Base-by-base conservation (phyloP, 2,797 vertebrate species). In the Semaprochilodus insignis region DNA sequence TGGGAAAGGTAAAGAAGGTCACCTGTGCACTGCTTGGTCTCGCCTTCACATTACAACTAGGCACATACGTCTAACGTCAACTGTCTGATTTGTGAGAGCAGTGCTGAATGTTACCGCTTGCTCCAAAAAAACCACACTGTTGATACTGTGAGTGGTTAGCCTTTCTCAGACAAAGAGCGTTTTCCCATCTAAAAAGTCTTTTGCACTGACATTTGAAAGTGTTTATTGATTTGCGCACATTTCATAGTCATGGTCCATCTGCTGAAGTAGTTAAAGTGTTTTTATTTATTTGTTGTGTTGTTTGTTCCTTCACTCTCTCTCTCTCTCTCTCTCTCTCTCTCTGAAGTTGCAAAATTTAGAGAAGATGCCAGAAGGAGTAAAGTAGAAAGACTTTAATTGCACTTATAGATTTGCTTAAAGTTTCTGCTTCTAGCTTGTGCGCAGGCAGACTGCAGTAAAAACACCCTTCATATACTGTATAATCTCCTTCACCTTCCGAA, bases 1-100 rank as follows among this genome's bases (percentile, higher is more conserved):
- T 75, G 80, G 65, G 74, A 85, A 78, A 83, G 78, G 72, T 83
- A 89, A 87, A 31, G 14, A 73, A 44, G 31, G 55, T 81, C 76
- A 82, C 74, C 69, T 74, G 74, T 65, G 52, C 60, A 69, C 48
- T 10, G 7, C 73, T 76, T 80, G 73, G 85, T 27, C 74, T 75
- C 67, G 27, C 55, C 57, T 48, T 48, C 79, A 21, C 31, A 31
- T 51, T 60, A 55, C 59, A 77, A 54, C 74, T 60, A 77, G 44
- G 67, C 70, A 34, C 57, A 13, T 59, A 19, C 23, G 34, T 67
- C 67, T 17, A 54, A 23, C 16, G 74, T 15, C 23, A 1, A 60
- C 6, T 14, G 16, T 13, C 27, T 25, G 23, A 40, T 34, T 73
- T 31, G 51, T 27, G 70, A 73, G 1, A 15, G 8, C 13, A 31